phyloP scores from a whole-genome alignment of 2,797 vertebrate species.

The Nyctalus aviator region DNA sequence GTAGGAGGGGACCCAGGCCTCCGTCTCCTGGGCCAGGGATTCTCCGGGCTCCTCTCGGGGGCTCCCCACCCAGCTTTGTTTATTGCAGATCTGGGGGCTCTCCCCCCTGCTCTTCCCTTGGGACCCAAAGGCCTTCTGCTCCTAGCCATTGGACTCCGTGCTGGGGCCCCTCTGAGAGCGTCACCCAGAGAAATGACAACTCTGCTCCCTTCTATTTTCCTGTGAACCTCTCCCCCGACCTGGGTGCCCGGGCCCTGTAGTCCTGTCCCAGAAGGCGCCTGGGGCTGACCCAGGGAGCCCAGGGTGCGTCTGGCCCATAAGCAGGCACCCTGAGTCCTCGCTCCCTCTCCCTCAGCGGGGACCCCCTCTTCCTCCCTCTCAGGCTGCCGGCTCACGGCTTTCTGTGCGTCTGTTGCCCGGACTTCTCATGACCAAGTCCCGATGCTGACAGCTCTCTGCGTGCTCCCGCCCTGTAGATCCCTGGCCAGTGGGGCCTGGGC shows the following conservation, averaged over 20 bases:
- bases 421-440: not conserved
- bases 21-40: not conserved
- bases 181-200: not conserved
- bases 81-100: not conserved
- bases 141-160: not conserved
- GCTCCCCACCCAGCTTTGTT: fast-evolving
- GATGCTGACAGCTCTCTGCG: not conserved
- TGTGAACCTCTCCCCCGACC: too few relatives aligned
- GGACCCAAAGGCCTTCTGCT: not conserved
- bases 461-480: not conserved
- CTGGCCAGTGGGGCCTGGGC: not conserved
- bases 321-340: too few relatives aligned
- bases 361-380: too few relatives aligned
- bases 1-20: not conserved
- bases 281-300: not conserved
- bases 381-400: too few relatives aligned
- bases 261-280: not conserved
- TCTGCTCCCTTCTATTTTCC: not conserved
- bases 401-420: not conserved
- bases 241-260: too few relatives aligned
- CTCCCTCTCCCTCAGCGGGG: too few relatives aligned
- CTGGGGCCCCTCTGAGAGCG: not conserved
- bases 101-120: not conserved
- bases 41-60: not conserved
- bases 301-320: too few relatives aligned